Evolutionary conservation across 2,113 vertebrate species (phyloP), one percentile per base, ranked within the genome.

Genomic region (Isurus oxyrinchus): DNA sequence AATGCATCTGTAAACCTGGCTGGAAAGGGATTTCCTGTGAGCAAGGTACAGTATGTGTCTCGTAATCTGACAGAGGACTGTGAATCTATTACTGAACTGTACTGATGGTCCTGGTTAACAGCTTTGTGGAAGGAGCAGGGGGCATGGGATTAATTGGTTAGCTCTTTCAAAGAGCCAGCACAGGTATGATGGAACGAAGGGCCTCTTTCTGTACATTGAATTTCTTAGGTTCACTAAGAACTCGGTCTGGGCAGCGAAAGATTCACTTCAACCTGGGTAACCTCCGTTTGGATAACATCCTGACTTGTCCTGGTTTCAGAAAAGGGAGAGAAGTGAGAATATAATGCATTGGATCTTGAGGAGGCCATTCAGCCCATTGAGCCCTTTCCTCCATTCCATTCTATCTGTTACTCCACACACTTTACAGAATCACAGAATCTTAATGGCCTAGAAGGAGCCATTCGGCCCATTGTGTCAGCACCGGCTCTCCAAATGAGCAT

Each of bases 21-120:
- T 99, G 99, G 99, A 98, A 96, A 0, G 99, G 99, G 55, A 97
- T 97, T 97, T 98, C 57, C 1, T 99, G 99, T 96, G 98, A 98
- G 2, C 97, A 97, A 98, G 99, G 99, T 99, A 98, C 8, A 19
- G 40, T 61, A 16, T 79, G 23, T 94, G 35, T 61, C 25, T 19
- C 3, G 14, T 14, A 49, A 1, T 40, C 25, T 19, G 4, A 93
- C 6, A 35, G 90, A 61, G 90, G 27, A n/a, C 10, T 91, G 88
- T 13, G 31, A 61, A 91, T 91, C 11, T 4, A 61, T 91, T 25
- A 61, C 57, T n/a, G 31, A 40, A 14, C 76, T 40, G 13, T 81
- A 40, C 35, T 14, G 11, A 3, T 14, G 0, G 40, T 7, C 5
- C 31, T 35, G 3, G 31, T 2, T 13, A n/a, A 5, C 44, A 1